Evolutionary conservation across 2,797 vertebrate species (phyloP).

Genomic region (Pseudochaenichthys georgianus): DNA sequence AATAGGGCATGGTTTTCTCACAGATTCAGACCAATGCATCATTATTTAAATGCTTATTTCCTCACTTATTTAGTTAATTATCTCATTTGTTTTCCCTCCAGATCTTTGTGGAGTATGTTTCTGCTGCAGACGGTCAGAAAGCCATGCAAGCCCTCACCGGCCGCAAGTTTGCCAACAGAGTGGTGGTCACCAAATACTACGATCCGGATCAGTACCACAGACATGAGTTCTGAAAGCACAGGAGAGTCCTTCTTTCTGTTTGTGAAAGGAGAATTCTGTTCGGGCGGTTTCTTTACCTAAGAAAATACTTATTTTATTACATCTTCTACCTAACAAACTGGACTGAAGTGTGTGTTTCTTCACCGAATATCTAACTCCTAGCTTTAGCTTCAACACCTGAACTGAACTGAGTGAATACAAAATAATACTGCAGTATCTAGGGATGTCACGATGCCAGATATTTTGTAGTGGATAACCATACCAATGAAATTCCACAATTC

Average conservation of each 20-base stretch:
- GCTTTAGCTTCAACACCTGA: slow-evolving; percentile 50
- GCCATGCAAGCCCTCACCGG: slow-evolving; percentile 87
- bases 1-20: no score
- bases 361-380: slow-evolving; percentile 47
- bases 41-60: no score
- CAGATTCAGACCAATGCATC: no score
- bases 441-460: no score
- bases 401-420: slow-evolving; percentile 28
- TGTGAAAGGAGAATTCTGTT: background rate
- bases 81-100: slow-evolving; percentile 48
- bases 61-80: no score
- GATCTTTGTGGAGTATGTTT: slow-evolving; percentile 87
- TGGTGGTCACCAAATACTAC: slow-evolving; percentile 88
- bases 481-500: no score
- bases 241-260: background rate
- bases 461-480: no score
- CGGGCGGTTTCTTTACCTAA: slow-evolving; percentile 19
- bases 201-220: slow-evolving; percentile 86
- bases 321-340: slow-evolving; percentile 31
- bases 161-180: slow-evolving; percentile 87
- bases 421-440: slow-evolving; percentile 27
- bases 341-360: slow-evolving; percentile 46
- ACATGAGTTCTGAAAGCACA: slow-evolving; percentile 82
- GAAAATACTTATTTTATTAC: slow-evolving; percentile 41
- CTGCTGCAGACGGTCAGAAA: slow-evolving; percentile 85